Percentiles rank a stretch among this genome's conserved stretches.
These are phyloP conservation scores for Lutraria lutraria DNA, from an alignment of 2,888 invertebrate species.

Conservation along the genomic window DNA sequence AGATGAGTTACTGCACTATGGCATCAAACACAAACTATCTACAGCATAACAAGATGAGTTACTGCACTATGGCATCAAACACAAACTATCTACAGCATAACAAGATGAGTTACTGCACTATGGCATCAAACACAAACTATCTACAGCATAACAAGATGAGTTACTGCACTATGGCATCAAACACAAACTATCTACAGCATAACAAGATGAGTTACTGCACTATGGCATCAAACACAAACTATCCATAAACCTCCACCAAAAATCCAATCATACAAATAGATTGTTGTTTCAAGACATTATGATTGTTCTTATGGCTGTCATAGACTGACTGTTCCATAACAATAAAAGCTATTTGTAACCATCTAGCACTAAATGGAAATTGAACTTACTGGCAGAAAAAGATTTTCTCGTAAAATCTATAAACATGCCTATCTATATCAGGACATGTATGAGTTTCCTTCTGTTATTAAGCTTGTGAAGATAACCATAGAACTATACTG, in stretches of 20 bases:
- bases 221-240: too few relatives aligned
- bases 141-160: too few relatives aligned
- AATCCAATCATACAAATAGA: neutral
- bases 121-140: too few relatives aligned
- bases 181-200: too few relatives aligned
- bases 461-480: neutral
- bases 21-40: too few relatives aligned
- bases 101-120: too few relatives aligned
- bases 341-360: conserved; percentile 10
- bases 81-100: too few relatives aligned
- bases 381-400: neutral
- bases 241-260: neutral
- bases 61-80: too few relatives aligned
- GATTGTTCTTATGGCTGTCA: neutral
- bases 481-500: neutral
- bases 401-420: neutral
- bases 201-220: too few relatives aligned
- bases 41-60: too few relatives aligned
- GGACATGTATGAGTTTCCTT: neutral
- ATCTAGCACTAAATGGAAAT: conserved; percentile 4
- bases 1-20: too few relatives aligned
- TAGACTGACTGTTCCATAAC: neutral
- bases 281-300: neutral
- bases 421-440: neutral
- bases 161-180: too few relatives aligned